Percentiles rank a stretch among this genome's conserved stretches.
phyloP scores from a whole-genome alignment of 2,888 invertebrate genomes.

The Schrankia costaestrigalis region DNA sequence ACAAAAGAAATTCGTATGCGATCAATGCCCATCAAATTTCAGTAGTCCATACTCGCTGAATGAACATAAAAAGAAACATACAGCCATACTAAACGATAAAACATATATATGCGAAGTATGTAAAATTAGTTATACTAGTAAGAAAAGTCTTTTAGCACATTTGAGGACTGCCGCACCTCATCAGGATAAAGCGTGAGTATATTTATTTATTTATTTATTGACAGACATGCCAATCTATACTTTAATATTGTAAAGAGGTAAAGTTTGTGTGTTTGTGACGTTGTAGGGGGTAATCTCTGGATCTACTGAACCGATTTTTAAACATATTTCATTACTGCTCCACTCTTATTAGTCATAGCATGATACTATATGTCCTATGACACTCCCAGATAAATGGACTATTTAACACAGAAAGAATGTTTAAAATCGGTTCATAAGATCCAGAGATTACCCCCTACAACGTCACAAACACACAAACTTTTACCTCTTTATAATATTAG shows the following conservation, averaged over 20 bases:
- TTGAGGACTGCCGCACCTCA: constrained; percentile 44
- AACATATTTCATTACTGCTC: no score
- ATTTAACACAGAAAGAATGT: no score
- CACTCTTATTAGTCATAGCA: no score
- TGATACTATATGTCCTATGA: no score
- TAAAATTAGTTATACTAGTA: constrained; percentile 33
- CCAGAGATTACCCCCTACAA: no score
- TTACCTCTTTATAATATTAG: no score
- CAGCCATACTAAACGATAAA: accelerated
- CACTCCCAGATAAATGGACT: no score
- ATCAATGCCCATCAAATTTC: constrained; percentile 43
- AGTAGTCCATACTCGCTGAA: constrained; percentile 59
- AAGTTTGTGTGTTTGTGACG: background rate
- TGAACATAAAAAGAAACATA: constrained; percentile 51
- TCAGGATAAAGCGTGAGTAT: constrained; percentile 50
- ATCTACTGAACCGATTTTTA: no score
- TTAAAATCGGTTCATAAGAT: no score
- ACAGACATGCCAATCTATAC: background rate
- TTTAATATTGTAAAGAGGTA: background rate
- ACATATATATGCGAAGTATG: constrained; percentile 37
- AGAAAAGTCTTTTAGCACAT: constrained; percentile 53
- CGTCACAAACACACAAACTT: no score
- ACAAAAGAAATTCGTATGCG: constrained; percentile 55
- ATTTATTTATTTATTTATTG: background rate
- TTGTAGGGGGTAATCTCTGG: no score